Evolutionary conservation across 2,113 vertebrate genomes (phyloP), one percentile per base, ranked within the genome.

Genomic region (Typhlomys cinereus): DNA sequence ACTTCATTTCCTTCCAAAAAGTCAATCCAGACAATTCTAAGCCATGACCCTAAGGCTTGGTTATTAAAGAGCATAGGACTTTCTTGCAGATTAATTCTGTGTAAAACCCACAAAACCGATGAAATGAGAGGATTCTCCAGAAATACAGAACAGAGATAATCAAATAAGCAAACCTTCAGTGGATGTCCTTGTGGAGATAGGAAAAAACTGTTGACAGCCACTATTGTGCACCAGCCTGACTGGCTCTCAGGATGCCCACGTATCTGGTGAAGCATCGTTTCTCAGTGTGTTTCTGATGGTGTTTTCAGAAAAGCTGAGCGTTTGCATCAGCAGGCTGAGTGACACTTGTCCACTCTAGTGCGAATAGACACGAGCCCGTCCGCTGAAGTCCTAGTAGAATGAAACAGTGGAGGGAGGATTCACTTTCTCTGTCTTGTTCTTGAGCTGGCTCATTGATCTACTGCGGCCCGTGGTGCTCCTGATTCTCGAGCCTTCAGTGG

Each of bases 81-180:
- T 84, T 83, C 64, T 39, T 93, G 76, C n/a, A 89, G 84, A 67
- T 34, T 67, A 70, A 13, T 73, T 80, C 75, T 89, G 48, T 73
- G 61, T 73, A 79, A 79, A 79, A 5, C n/a, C 50, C 31, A 78
- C 4, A 34, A 57, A 90, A 66, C 54, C 86, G 79, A n/a, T 76
- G 11, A 82, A 89, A 70, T 39, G 0, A 39, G 66, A 31, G 15
- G 67, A 9, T 81, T 78, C 59, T 78, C n/a, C 17, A 31, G 93
- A 11, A 57, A 54, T 78, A 64, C 66, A 74, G 44, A 57, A 74
- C 34, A 66, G 71, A n/a, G n/a, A n/a, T n/a, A n/a, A 15, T n/a
- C 3, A 69, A 66, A 85, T 27, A 57, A 76, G 29, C 4, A 36
- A 52, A 93, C n/a, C 13, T 1, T 74, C 61, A 75, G 1, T 34